Evolutionary conservation across 1,140 invertebrate species (phyloP).

Genomic region (Gryon sp.): DNA sequence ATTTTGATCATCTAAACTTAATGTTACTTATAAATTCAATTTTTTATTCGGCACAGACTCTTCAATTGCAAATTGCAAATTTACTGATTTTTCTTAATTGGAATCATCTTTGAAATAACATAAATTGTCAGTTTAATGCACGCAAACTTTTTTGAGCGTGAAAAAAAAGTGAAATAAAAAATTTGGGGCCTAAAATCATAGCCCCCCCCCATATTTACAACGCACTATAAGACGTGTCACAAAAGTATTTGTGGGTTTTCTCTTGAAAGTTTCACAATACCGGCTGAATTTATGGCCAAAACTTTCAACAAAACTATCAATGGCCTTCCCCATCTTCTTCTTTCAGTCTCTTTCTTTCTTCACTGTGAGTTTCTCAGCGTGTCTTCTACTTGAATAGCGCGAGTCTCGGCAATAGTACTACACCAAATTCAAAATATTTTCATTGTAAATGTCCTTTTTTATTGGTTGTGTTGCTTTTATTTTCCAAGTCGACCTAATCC

Average conservation of each 20-base stretch:
- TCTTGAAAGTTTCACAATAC: conserved; percentile 78
- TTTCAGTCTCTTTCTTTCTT: conserved; percentile 31
- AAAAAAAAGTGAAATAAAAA: conserved; percentile 45
- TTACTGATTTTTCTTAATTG: neutral
- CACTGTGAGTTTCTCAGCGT: too few species aligned
- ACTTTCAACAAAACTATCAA: conserved; percentile 80
- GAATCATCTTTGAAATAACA: conserved; percentile 15
- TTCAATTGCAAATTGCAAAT: too few species aligned
- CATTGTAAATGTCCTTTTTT: conserved; percentile 63
- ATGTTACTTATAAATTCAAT: too few species aligned
- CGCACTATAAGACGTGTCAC: conserved; percentile 73
- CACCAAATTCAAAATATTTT: conserved; percentile 61
- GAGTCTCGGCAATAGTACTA: conserved; percentile 20
- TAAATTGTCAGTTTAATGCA: conserved; percentile 23
- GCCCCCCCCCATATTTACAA: conserved; percentile 61
- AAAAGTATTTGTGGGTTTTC: conserved; percentile 78
- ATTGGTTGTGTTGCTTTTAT: conserved; percentile 62
- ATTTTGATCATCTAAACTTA: too few species aligned
- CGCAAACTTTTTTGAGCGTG: conserved; percentile 21
- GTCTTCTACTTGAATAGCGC: too few species aligned
- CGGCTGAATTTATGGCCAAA: conserved; percentile 75
- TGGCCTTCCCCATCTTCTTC: conserved; percentile 48
- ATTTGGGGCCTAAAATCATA: conserved; percentile 47
- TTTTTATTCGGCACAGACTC: too few species aligned
- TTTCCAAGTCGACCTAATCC: conserved; percentile 63